These are phyloP conservation scores for Cephus runcator DNA, from an alignment of 2,888 invertebrate species.

Conservation along the genomic window DNA sequence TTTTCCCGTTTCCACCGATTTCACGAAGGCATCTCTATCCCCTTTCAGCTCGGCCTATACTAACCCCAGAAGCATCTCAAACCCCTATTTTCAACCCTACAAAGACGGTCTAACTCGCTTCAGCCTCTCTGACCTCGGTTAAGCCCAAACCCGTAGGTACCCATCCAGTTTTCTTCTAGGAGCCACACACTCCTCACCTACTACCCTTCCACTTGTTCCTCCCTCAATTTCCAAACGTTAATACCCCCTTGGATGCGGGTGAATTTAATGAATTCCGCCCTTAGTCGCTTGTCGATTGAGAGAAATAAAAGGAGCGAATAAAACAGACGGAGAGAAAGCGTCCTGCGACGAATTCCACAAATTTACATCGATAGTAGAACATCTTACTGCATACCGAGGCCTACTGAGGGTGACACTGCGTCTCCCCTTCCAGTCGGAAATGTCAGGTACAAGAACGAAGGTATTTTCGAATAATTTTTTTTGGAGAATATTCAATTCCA, in stretches of 20 bases:
- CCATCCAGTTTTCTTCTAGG: background rate
- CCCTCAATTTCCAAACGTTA: background rate
- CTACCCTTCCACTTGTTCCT: too few relatives aligned
- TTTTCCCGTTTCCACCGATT: conserved; percentile 30
- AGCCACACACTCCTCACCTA: background rate
- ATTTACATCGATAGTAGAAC: background rate
- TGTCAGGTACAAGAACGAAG: background rate
- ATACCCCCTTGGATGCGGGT: background rate
- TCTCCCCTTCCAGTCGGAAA: background rate
- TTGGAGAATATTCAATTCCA: background rate
- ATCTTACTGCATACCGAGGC: background rate
- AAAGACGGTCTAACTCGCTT: background rate
- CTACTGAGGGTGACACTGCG: background rate
- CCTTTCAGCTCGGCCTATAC: background rate
- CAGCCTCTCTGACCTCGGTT: background rate
- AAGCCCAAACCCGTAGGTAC: background rate
- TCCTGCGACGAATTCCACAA: background rate
- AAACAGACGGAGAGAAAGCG: background rate
- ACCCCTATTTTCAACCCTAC: background rate
- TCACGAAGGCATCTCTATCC: conserved; percentile 22
- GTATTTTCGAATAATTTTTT: background rate
- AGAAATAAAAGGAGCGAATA: background rate
- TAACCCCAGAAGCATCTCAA: background rate
- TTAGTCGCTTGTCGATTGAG: background rate
- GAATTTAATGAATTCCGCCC: background rate